Base-by-base conservation (phyloP, 2,888 invertebrate genomes). In the Amiota communis region DNA sequence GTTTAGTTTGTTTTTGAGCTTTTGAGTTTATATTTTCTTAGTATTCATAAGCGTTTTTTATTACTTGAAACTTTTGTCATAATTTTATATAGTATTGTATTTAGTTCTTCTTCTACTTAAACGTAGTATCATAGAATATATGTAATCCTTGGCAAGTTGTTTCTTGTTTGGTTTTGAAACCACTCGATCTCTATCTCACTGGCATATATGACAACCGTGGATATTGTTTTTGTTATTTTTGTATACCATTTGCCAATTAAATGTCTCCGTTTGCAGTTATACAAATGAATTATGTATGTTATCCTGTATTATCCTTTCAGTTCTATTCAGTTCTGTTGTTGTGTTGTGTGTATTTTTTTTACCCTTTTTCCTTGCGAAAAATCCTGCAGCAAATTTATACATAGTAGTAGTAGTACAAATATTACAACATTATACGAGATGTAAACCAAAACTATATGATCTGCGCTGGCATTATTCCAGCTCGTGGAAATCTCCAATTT, bases 11-110 rank as follows among this genome's bases (percentile, higher is more conserved):
- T 15, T 11, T 12, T 53, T n/a, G 13, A n/a, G n/a, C n/a, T n/a
- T n/a, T n/a, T n/a, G n/a, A n/a, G n/a, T n/a, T n/a, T n/a, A n/a
- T n/a, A n/a, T n/a, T n/a, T n/a, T n/a, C n/a, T n/a, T n/a, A n/a
- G n/a, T n/a, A n/a, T n/a, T n/a, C 53, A 53, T n/a, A 53, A 8
- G 53, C 53, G n/a, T 8, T 53, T 53, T 53, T 53, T 15, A 53
- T 53, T 15, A 15, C 20, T 59, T 11, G 59, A 23, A 68, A 68
- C 51, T 68, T 68, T 68, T 68, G 67, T 36, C 53, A 68, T 68
- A 68, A 68, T 10, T 53, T 51, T 20, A 1, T 23, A 6, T 20
- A 20, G n/a, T 8, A 36, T 13, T 10, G 12, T 57, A 17, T 17
- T 17, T 59, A 11, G 15, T 17, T 59, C 15, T 17, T 36, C 13